Conservation (phyloP, 1,140 invertebrate genomes). For the Plectrocnemia conspersa region DNA sequence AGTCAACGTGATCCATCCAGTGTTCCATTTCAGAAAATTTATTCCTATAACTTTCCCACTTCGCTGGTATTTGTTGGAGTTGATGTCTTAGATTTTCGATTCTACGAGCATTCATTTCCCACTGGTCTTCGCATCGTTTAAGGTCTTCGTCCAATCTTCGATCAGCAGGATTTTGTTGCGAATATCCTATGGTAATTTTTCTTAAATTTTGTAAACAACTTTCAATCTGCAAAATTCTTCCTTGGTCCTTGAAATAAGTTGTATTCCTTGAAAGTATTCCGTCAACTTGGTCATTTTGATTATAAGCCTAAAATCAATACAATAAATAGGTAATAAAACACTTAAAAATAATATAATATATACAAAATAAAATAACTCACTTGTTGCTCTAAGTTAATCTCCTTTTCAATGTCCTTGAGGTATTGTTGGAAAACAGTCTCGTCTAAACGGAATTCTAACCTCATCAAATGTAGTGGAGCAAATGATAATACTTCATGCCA, state of each 20-base stretch:
- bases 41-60: conserved; percentile 80
- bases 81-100: conserved; percentile 70
- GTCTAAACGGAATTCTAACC: conserved; percentile 83
- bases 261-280: conserved; percentile 72
- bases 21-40: conserved; percentile 79
- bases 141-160: conserved; percentile 59
- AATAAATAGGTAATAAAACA: conserved; percentile 8
- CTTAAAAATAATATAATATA: background rate
- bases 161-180: conserved; percentile 61
- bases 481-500: conserved; percentile 75
- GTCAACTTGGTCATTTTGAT: conserved; percentile 77
- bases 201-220: conserved; percentile 71
- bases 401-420: conserved; percentile 84
- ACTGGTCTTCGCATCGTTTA: conserved; percentile 65
- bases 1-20: conserved; percentile 89
- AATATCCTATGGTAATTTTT: conserved; percentile 62
- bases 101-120: conserved; percentile 65
- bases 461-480: conserved; percentile 79
- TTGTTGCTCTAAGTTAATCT: conserved; percentile 80
- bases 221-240: conserved; percentile 65
- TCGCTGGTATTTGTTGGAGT: conserved; percentile 80
- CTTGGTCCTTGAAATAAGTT: conserved; percentile 68
- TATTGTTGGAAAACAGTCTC: conserved; percentile 80
- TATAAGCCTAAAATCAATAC: conserved; percentile 56
- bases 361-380: conserved; percentile 34